Evolutionary conservation across 2,113 vertebrate genomes (phyloP).

Genomic region (Forbesichthys agassizii): DNA sequence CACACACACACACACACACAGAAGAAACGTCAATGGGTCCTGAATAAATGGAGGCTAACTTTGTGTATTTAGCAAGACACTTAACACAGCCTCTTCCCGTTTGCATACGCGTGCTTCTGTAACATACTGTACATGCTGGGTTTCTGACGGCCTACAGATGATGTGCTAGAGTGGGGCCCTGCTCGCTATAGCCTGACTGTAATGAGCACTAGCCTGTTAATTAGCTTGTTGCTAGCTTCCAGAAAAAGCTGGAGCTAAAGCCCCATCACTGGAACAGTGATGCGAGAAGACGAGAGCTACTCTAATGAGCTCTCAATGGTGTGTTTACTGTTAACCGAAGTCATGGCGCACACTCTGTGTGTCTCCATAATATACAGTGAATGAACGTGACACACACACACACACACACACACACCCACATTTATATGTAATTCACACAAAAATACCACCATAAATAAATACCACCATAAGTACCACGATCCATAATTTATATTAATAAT

Average conservation of each 20-base stretch:
- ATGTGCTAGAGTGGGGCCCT: conserved; percentile 46
- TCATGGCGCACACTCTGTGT: conserved; percentile 56
- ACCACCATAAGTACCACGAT: background rate
- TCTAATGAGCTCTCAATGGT: conserved; percentile 75
- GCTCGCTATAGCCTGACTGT: conserved; percentile 53
- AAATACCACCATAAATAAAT: background rate
- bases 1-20: background rate
- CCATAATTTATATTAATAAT: background rate
- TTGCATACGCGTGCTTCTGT: conserved; percentile 37
- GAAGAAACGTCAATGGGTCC: conserved; percentile 38
- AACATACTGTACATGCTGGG: conserved; percentile 37
- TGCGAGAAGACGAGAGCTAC: conserved; percentile 48
- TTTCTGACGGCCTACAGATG: conserved; percentile 63
- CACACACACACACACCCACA: background rate
- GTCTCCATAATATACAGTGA: conserved; percentile 22
- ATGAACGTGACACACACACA: background rate
- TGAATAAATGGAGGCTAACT: conserved; percentile 34
- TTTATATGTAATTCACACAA: background rate
- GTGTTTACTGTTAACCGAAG: conserved; percentile 74
- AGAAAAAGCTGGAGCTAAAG: conserved; percentile 61
- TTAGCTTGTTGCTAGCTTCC: conserved; percentile 68
- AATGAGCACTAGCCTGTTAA: conserved; percentile 68
- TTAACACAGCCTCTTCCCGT: conserved; percentile 44
- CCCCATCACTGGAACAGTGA: conserved; percentile 57
- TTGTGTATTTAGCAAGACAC: conserved; percentile 43